Evolutionary conservation across 2,113 vertebrate species (phyloP).

Genomic region (Grallaria varia): DNA sequence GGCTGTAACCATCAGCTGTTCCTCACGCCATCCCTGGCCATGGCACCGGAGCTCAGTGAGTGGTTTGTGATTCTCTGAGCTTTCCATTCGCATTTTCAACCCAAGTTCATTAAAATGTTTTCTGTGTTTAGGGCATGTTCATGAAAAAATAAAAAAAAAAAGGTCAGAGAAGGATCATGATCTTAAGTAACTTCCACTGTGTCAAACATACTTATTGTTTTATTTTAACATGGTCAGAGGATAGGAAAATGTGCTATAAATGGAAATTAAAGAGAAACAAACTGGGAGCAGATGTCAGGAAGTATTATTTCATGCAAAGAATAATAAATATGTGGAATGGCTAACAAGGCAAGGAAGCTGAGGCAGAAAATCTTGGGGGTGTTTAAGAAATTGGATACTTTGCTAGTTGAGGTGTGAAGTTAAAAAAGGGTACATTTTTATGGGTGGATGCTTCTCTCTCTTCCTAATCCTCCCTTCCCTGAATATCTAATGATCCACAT

Average conservation of each 20-base stretch:
- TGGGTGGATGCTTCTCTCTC: neutral
- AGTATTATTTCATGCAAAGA: slow-evolving; percentile 54
- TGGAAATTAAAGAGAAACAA: slow-evolving; percentile 69
- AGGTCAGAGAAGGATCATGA: slow-evolving; percentile 32
- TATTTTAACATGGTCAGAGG: slow-evolving; percentile 58
- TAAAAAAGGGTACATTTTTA: neutral
- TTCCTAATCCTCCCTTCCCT: neutral
- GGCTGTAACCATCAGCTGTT: neutral
- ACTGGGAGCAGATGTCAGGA: slow-evolving; percentile 65
- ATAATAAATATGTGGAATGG: slow-evolving; percentile 39
- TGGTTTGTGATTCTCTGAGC: neutral
- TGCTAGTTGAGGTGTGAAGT: neutral
- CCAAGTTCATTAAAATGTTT: neutral
- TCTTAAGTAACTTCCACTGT: slow-evolving; percentile 41
- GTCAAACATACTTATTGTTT: slow-evolving; percentile 62
- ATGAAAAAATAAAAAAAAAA: neutral
- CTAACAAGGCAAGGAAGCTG: neutral
- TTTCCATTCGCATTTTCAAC: neutral
- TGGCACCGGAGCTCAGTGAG: rapidly evolving
- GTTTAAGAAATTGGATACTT: neutral
- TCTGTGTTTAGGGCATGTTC: neutral
- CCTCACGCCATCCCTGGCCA: neutral
- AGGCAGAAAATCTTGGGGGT: neutral
- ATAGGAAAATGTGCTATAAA: slow-evolving; percentile 69
- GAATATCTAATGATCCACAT: neutral